Evolutionary conservation across 1,140 invertebrate genomes (phyloP).

Genomic region (Bombus fervidus): DNA sequence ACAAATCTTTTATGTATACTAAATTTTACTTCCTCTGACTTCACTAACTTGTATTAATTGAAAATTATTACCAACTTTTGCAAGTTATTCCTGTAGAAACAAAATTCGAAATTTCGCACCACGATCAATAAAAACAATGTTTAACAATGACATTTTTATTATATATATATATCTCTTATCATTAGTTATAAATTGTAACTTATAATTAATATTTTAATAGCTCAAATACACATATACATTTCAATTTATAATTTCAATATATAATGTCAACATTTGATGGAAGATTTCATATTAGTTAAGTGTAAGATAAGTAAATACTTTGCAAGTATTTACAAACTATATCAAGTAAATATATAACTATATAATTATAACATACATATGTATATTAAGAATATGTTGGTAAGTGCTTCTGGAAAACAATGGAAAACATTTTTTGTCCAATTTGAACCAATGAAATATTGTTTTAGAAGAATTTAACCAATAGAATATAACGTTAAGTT

Average conservation of each 20-base stretch:
- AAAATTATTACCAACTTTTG: not conserved
- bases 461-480: conserved; percentile 9
- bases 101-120: too few species aligned
- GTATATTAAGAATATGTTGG: not conserved
- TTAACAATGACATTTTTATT: not conserved
- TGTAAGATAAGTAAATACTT: not conserved
- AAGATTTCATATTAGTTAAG: not conserved
- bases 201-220: too few species aligned
- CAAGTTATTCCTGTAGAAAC: not conserved
- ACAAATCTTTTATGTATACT: too few species aligned
- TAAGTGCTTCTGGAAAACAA: conserved; percentile 14
- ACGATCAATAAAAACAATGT: not conserved
- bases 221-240: not conserved
- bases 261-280: not conserved
- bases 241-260: not conserved
- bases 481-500: conserved; percentile 8
- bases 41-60: too few species aligned
- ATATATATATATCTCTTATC: too few species aligned
- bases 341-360: not conserved
- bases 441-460: conserved; percentile 34
- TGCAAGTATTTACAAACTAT: not conserved
- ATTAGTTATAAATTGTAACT: too few species aligned
- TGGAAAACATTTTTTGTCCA: not conserved
- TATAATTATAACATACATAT: not conserved
- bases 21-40: too few species aligned